These are phyloP conservation scores for Morus bassanus DNA, from an alignment of 2,797 vertebrate genomes.

Conservation along the genomic window DNA sequence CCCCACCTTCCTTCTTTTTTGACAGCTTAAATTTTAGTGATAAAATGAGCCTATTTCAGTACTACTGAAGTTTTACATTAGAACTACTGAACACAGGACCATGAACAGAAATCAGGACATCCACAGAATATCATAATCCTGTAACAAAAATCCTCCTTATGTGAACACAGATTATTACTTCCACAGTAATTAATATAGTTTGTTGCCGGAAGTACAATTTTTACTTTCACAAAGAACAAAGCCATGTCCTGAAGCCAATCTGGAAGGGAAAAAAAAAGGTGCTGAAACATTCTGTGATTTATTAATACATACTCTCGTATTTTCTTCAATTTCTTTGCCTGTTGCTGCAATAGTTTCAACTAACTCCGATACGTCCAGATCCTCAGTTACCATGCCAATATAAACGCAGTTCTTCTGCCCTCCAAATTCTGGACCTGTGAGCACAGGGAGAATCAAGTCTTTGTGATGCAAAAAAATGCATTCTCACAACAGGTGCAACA, in stretches of 20 bases:
- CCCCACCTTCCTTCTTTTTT: background rate
- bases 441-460: background rate
- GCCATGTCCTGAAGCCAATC: conserved; percentile 1
- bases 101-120: background rate
- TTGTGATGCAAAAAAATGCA: background rate
- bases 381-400: conserved; percentile 90
- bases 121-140: background rate
- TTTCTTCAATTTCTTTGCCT: conserved; percentile 94
- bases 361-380: conserved; percentile 85
- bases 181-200: background rate
- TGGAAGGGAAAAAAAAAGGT: background rate
- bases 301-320: conserved; percentile 83
- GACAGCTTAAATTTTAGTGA: background rate
- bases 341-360: conserved; percentile 85
- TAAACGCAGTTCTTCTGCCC: conserved; percentile 86
- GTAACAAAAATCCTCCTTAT: background rate
- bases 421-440: conserved; percentile 86
- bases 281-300: background rate
- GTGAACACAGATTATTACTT: background rate
- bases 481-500: background rate
- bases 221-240: conserved; percentile 21
- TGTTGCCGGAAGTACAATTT: background rate
- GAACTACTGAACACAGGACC: background rate
- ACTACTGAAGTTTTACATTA: background rate
- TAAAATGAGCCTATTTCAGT: background rate